A percentile compares a stretch with the other conserved stretches of the same genome.
These are phyloP conservation scores for Apodemus agrarius DNA, from an alignment of 2,797 vertebrate species.

Conservation along the genomic window DNA sequence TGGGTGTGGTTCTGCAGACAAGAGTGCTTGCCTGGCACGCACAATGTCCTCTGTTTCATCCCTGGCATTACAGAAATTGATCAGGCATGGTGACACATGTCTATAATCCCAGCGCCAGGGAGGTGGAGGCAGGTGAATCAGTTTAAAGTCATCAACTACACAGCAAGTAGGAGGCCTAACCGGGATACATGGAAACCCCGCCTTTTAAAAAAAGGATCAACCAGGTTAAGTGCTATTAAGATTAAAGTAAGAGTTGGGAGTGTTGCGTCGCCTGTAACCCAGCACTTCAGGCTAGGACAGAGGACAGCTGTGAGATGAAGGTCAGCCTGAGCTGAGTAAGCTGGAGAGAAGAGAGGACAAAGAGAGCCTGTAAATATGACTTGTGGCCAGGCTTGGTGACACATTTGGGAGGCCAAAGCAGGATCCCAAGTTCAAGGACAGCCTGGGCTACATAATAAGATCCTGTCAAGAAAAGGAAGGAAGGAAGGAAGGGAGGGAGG, in stretches of 20 bases:
- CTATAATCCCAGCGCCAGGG: not conserved
- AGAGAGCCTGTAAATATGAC: not conserved
- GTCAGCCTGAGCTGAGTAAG: not conserved
- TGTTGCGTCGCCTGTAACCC: not conserved
- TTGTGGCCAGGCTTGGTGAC: not conserved
- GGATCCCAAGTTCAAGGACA: not conserved
- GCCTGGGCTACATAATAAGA: not conserved
- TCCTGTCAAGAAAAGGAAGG: not conserved
- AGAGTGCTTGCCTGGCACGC: not conserved
- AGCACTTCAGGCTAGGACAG: not conserved
- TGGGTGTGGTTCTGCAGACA: not conserved
- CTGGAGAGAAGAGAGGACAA: not conserved
- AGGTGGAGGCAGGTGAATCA: not conserved
- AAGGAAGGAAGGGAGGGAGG: too few relatives aligned
- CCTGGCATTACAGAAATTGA: not conserved
- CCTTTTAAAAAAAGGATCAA: not conserved
- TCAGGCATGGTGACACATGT: not conserved
- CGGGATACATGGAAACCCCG: not conserved
- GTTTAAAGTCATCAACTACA: not conserved
- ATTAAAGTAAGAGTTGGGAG: not conserved
- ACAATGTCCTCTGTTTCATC: not conserved
- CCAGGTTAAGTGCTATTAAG: not conserved
- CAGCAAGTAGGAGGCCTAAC: not conserved
- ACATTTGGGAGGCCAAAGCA: not conserved
- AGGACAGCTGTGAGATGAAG: not conserved